Conservation (phyloP, 2,113 vertebrate genomes). For the Hippolais icterina region DNA sequence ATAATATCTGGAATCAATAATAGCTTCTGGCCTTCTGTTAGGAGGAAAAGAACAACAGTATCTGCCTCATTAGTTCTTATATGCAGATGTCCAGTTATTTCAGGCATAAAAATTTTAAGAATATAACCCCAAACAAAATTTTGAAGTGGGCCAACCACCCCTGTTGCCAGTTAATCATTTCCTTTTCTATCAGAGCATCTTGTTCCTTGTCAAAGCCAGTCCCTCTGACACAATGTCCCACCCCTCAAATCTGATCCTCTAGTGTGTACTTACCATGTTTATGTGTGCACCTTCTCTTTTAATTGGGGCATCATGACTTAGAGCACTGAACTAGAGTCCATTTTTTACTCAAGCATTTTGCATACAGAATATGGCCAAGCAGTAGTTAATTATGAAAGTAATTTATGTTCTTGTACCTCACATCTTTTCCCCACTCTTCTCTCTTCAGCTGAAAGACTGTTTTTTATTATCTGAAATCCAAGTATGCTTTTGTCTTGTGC, state of each 20-base stretch:
- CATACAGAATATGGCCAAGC: not conserved
- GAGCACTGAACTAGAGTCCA: not conserved
- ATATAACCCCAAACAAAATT: not conserved
- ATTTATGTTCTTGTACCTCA: not conserved
- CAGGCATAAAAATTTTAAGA: slow-evolving; percentile 14
- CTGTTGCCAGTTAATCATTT: not conserved
- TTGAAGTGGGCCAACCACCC: not conserved
- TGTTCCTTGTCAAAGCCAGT: not conserved
- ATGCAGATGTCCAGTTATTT: not conserved
- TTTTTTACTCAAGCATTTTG: not conserved
- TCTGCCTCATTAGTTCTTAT: slow-evolving; percentile 29
- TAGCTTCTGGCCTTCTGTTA: slow-evolving; percentile 21
- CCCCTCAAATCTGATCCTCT: not conserved
- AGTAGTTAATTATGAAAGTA: not conserved
- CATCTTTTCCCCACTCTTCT: not conserved
- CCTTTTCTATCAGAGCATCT: not conserved
- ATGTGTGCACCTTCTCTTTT: not conserved
- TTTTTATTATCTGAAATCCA: not conserved
- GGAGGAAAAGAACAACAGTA: not conserved
- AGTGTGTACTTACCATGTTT: not conserved
- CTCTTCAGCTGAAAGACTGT: not conserved
- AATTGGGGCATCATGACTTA: not conserved
- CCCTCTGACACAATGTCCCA: not conserved
- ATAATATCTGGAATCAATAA: slow-evolving; percentile 44
- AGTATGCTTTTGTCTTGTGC: not conserved